Conservation (phyloP, 2,888 invertebrate species). For the Drosophila tripunctata region DNA sequence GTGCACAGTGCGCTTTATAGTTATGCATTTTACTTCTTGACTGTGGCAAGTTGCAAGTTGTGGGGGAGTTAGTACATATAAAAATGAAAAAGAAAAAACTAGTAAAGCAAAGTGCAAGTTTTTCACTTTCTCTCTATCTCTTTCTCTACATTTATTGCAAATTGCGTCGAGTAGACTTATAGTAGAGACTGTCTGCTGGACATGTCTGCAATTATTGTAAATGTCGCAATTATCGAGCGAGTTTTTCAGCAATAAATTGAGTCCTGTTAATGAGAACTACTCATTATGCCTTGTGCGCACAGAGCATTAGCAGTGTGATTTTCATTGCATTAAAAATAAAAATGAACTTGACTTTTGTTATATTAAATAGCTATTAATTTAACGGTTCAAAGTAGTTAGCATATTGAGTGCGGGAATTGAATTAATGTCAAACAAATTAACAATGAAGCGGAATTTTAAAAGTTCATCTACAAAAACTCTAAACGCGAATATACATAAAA, state of each 20-base stretch:
- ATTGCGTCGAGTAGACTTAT: slow-evolving; percentile 7
- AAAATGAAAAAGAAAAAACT: too few species aligned
- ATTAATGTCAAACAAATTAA: too few species aligned
- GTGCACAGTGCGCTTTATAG: slow-evolving; percentile 69
- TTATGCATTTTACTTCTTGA: slow-evolving; percentile 66
- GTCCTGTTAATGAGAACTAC: slow-evolving; percentile 38
- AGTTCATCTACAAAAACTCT: too few species aligned
- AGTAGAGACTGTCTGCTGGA: background rate
- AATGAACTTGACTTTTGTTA: background rate
- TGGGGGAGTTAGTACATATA: too few species aligned
- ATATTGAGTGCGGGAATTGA: too few species aligned
- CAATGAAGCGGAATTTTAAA: too few species aligned
- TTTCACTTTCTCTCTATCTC: slow-evolving; percentile 36
- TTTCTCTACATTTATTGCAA: slow-evolving; percentile 42
- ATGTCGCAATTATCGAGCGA: slow-evolving; percentile 64
- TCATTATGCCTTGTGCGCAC: slow-evolving; percentile 36
- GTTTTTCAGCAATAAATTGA: slow-evolving; percentile 11
- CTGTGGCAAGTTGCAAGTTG: slow-evolving; percentile 40
- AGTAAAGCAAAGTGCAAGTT: slow-evolving; percentile 28
- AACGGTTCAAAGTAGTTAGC: too few species aligned
- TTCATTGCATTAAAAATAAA: background rate
- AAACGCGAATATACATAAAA: too few species aligned
- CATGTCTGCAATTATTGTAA: slow-evolving; percentile 69
- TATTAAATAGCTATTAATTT: too few species aligned
- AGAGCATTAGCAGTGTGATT: slow-evolving; percentile 19